A percentile compares a stretch with the other conserved stretches of the same genome.
Conservation (phyloP, 2,888 invertebrate species). For the Cataglyphis livida region DNA sequence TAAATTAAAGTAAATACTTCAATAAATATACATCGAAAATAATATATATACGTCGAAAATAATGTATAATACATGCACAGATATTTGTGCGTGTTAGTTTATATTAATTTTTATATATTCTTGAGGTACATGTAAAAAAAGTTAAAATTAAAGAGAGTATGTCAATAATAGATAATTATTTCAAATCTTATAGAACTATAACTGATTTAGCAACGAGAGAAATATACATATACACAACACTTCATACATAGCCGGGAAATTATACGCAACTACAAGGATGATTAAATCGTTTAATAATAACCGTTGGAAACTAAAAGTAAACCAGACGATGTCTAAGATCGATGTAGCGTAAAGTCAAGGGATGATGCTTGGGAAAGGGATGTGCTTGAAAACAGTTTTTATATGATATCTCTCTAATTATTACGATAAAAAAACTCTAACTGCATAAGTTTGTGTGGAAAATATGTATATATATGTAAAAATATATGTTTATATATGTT, state of each 20-base stretch:
- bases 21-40: too few relatives aligned
- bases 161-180: background rate
- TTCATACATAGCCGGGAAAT: background rate
- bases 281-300: constrained; percentile 35
- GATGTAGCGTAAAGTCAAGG: constrained; percentile 36
- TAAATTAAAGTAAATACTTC: background rate
- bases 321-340: constrained; percentile 33
- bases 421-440: too few relatives aligned
- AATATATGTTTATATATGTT: too few relatives aligned
- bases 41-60: too few relatives aligned
- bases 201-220: constrained; percentile 1
- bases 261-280: background rate
- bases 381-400: background rate
- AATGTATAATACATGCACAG: too few relatives aligned
- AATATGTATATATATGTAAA: too few relatives aligned
- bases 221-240: background rate
- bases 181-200: constrained; percentile 5
- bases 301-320: constrained; percentile 21
- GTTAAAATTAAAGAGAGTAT: background rate
- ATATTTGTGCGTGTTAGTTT: too few relatives aligned
- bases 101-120: background rate
- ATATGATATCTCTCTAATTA: background rate
- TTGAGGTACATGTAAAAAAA: background rate
- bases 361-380: background rate
- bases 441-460: too few relatives aligned